Conservation (phyloP, 1,140 invertebrate genomes). For the Lineus longissimus region DNA sequence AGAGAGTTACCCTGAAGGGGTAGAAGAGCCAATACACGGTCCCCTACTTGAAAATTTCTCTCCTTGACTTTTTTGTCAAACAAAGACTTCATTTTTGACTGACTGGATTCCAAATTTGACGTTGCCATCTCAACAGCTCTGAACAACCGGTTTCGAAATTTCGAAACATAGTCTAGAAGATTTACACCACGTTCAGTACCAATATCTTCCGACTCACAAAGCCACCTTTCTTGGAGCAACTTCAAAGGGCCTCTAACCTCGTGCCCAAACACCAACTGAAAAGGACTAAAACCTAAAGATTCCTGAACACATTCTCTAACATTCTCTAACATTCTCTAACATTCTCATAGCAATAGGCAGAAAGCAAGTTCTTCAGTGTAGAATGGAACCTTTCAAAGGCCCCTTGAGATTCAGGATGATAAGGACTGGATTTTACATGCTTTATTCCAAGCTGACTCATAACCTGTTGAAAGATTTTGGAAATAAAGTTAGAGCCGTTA, state of each 20-base stretch:
- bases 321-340: too few relatives aligned
- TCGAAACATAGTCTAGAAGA: slow-evolving; percentile 17
- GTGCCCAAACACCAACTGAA: slow-evolving; percentile 23
- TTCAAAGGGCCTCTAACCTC: slow-evolving; percentile 19
- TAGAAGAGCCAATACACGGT: slow-evolving; percentile 18
- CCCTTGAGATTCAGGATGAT: too few relatives aligned
- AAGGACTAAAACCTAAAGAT: slow-evolving; percentile 21
- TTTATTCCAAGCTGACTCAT: too few relatives aligned
- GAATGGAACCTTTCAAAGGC: too few relatives aligned
- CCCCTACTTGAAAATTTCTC: slow-evolving; percentile 18
- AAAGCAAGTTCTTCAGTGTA: too few relatives aligned
- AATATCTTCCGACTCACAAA: not conserved
- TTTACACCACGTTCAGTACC: not conserved
- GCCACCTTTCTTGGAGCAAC: slow-evolving; percentile 18
- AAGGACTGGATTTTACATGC: too few relatives aligned
- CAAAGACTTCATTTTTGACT: slow-evolving; percentile 19
- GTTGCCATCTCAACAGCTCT: slow-evolving; percentile 17
- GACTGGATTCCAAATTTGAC: slow-evolving; percentile 11
- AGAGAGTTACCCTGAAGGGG: slow-evolving; percentile 15
- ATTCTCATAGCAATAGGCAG: too few relatives aligned
- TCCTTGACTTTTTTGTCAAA: slow-evolving; percentile 21
- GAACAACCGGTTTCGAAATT: slow-evolving; percentile 16
- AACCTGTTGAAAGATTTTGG: too few relatives aligned
- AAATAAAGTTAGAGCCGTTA: too few relatives aligned
- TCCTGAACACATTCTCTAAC: slow-evolving; percentile 16